These are phyloP conservation scores for Natator depressus DNA, from an alignment of 2,113 vertebrate genomes.

Conservation along the genomic window DNA sequence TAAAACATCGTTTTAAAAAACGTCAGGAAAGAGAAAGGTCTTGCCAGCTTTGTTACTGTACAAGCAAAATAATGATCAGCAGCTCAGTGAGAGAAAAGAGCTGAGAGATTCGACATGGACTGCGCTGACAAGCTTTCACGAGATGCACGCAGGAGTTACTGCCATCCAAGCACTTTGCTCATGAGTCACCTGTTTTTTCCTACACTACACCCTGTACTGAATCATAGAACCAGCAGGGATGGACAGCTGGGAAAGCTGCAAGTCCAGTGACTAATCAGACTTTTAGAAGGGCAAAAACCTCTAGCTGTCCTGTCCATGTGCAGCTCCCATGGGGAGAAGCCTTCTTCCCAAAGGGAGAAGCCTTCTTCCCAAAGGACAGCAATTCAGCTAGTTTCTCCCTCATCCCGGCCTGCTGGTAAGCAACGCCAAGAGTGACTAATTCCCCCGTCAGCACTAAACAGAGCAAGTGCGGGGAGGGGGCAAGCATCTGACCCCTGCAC, in stretches of 20 bases:
- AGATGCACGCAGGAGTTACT: rapidly evolving
- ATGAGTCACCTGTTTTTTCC: background rate
- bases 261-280: background rate
- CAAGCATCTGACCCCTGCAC: too few relatives aligned
- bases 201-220: rapidly evolving
- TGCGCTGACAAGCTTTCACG: background rate
- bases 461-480: too few relatives aligned
- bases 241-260: background rate
- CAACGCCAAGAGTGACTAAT: too few relatives aligned
- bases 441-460: too few relatives aligned
- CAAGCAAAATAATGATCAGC: too few relatives aligned
- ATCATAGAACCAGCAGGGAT: rapidly evolving
- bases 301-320: background rate
- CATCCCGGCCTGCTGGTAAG: background rate
- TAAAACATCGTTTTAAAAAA: background rate
- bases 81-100: background rate
- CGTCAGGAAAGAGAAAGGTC: background rate
- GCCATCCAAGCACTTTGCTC: background rate
- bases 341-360: background rate
- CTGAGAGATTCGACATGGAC: background rate
- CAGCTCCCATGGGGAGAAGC: background rate
- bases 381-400: background rate
- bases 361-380: background rate
- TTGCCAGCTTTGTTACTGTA: background rate
- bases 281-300: rapidly evolving